Conservation (phyloP, 2,888 invertebrate genomes). For the Ormia ochracea region DNA sequence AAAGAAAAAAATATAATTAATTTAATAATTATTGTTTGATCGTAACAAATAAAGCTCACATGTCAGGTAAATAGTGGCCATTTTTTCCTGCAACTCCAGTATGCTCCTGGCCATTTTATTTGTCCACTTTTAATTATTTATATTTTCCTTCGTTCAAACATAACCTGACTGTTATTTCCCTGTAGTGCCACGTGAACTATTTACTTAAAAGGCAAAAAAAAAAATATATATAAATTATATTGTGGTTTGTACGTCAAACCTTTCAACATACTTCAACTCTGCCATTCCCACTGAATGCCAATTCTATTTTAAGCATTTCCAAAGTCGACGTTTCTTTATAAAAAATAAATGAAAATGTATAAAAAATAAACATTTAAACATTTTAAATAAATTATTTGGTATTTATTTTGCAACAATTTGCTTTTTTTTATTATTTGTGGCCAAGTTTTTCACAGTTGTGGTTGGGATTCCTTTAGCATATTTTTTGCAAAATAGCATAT, state of each 20-base stretch:
- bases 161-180: not conserved
- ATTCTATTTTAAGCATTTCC: not conserved
- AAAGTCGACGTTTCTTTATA: not conserved
- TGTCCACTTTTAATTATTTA: not conserved
- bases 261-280: conserved; percentile 1
- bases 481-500: too few species aligned
- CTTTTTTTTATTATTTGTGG: conserved; percentile 16
- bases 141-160: not conserved
- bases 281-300: not conserved
- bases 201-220: conserved; percentile 27
- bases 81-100: not conserved
- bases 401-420: conserved; percentile 15
- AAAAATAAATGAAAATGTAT: not conserved
- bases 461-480: conserved; percentile 9
- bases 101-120: not conserved
- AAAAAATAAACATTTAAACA: too few species aligned
- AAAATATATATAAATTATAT: conserved; percentile 46
- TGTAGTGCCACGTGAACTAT: not conserved
- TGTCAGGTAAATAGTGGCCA: not conserved
- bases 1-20: not conserved
- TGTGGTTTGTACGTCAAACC: conserved; percentile 31
- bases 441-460: conserved; percentile 31
- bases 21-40: not conserved
- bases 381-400: not conserved
- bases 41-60: conserved; percentile 4